Evolutionary conservation across 2,113 vertebrate species (phyloP).

Genomic region (Heloderma charlesbogerti): DNA sequence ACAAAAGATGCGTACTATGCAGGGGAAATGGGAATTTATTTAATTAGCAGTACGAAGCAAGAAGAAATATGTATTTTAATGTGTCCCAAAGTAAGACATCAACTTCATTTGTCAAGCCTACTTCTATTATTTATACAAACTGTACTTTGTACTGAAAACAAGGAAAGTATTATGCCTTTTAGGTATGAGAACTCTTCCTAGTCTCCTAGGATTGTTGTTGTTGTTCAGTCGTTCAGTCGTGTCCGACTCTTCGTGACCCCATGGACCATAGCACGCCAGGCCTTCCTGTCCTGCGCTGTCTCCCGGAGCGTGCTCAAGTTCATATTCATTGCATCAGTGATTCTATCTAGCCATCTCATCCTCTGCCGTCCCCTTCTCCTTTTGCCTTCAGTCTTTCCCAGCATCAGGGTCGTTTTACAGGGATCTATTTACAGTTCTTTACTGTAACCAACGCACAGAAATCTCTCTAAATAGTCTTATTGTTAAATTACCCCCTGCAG

Average conservation of each 20-base stretch:
- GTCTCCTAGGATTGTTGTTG: constrained; percentile 78
- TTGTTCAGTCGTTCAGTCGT: too few relatives aligned
- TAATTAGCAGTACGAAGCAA: background rate
- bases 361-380: too few relatives aligned
- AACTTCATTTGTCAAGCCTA: constrained; percentile 22
- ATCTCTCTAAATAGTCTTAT: constrained; percentile 43
- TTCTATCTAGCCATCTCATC: too few relatives aligned
- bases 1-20: constrained; percentile 8
- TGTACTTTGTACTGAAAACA: constrained; percentile 47
- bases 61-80: constrained; percentile 36
- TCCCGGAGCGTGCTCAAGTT: too few relatives aligned
- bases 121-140: constrained; percentile 66
- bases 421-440: constrained; percentile 49
- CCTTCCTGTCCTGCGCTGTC: too few relatives aligned
- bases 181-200: constrained; percentile 59
- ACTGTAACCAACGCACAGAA: constrained; percentile 20
- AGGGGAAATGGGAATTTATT: background rate
- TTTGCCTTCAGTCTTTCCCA: too few relatives aligned
- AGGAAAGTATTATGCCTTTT: constrained; percentile 63
- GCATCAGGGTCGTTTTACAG: constrained; percentile 56
- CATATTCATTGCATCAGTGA: too few relatives aligned
- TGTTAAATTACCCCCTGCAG: constrained; percentile 23
- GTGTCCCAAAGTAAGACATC: constrained; percentile 49
- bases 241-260: too few relatives aligned
- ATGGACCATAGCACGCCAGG: too few relatives aligned